Conservation (phyloP, 2,888 invertebrate species). For the Scrobipalpa atriplicella region DNA sequence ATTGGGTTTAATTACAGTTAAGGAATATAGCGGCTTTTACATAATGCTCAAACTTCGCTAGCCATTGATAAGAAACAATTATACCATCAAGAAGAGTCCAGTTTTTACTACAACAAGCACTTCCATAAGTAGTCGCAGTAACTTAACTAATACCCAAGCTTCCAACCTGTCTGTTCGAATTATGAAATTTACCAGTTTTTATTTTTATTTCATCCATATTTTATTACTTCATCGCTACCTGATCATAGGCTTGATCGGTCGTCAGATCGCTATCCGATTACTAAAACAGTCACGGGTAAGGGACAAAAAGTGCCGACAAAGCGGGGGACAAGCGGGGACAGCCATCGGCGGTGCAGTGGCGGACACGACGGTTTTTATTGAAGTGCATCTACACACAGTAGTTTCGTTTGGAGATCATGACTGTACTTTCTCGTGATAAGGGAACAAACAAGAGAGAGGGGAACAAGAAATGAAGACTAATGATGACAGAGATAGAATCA, state of each 20-base stretch:
- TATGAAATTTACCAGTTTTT: constrained; percentile 46
- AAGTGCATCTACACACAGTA: constrained; percentile 41
- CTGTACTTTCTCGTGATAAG: too few relatives aligned
- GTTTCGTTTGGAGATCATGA: constrained; percentile 25
- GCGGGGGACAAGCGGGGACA: constrained; percentile 58
- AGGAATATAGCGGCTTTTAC: too few relatives aligned
- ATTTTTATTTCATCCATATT: constrained; percentile 52
- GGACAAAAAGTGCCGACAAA: constrained; percentile 79
- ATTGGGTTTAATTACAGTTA: too few relatives aligned
- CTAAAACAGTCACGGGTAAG: constrained; percentile 76
- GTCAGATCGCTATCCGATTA: constrained; percentile 71
- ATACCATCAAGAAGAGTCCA: too few relatives aligned
- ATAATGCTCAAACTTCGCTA: too few relatives aligned
- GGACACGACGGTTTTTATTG: constrained; percentile 62
- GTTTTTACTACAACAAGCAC: too few relatives aligned
- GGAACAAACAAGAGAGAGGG: too few relatives aligned
- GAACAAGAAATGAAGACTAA: too few relatives aligned
- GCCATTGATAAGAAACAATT: too few relatives aligned
- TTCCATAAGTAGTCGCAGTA: too few relatives aligned
- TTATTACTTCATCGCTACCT: constrained; percentile 73
- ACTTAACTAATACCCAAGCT: not conserved
- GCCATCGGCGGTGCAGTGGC: constrained; percentile 48
- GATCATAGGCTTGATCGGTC: constrained; percentile 43
- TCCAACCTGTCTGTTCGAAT: constrained; percentile 38
- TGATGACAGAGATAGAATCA: too few relatives aligned